Evolutionary conservation across 2,797 vertebrate species (phyloP).

Genomic region (Malacoctenus gilli): DNA sequence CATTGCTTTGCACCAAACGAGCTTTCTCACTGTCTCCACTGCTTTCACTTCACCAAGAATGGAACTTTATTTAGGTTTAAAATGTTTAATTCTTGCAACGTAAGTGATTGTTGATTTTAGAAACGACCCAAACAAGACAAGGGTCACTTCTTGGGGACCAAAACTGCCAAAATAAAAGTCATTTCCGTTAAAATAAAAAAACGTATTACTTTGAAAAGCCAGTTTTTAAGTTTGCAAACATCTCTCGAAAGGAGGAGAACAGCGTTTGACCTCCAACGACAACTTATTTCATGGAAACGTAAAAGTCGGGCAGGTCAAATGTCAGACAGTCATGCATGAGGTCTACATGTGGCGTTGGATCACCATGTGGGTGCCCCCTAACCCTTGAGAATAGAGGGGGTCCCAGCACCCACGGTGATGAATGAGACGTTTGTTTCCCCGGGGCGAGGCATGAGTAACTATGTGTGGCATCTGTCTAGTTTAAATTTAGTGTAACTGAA

Average conservation of each 20-base stretch:
- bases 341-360: slow-evolving; percentile 63
- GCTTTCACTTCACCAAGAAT: not conserved
- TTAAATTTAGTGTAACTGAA: slow-evolving; percentile 90
- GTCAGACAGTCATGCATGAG: slow-evolving; percentile 54
- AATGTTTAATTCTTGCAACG: not conserved
- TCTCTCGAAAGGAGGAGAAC: no score
- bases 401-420: slow-evolving; percentile 68
- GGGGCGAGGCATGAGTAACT: slow-evolving; percentile 83
- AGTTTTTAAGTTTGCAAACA: no score
- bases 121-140: not conserved
- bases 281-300: slow-evolving; percentile 37
- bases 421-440: slow-evolving; percentile 82
- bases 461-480: slow-evolving; percentile 88
- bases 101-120: not conserved
- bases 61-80: not conserved
- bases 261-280: not conserved
- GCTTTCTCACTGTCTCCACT: not conserved
- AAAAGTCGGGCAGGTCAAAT: slow-evolving; percentile 43
- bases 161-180: no score
- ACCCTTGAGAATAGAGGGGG: slow-evolving; percentile 65
- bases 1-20: no score
- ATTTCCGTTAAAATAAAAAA: no score
- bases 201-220: not conserved
- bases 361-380: slow-evolving; percentile 64
- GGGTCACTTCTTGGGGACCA: not conserved